Evolutionary conservation across 1,140 invertebrate genomes (phyloP), one percentile per base, ranked within the genome.

Genomic region (Heliconius nattereri): DNA sequence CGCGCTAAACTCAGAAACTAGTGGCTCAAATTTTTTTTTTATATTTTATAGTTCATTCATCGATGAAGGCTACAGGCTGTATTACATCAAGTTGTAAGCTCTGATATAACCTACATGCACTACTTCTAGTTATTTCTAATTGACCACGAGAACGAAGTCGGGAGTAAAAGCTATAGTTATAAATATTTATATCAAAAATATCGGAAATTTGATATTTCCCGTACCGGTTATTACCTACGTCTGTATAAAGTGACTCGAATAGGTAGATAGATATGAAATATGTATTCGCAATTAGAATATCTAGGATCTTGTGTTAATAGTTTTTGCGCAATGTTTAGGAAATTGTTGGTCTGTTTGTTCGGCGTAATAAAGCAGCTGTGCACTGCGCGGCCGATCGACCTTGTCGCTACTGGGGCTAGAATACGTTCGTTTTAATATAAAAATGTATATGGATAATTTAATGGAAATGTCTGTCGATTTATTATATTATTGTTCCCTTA

Each of bases 251-350:
- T 66, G 80, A 78, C 78, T 82, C 49, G 78, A 73, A 60, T 70
- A 77, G 82, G 78, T 78, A 80, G 80, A 80, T 77, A 80, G 83
- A 84, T 84, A 84, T 78, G 77, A 84, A 84, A 81, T 81, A 82
- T 84, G 83, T 84, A 84, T 76, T 80, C 76, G 72, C 83, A 84
- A 84, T 84, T 84, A 84, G 80, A 82, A 84, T 84, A 84, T 84
- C 83, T 84, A 73, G 76, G 78, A 84, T 84, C 83, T 84, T 84
- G 80, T 80, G 80, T 81, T 81, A 81, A 81, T 81, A 78, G 80
- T 81, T 78, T 81, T 81, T 81, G 80, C 80, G 80, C 80, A 81
- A 81, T 66, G 76, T 78, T 83, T 82, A 80, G 78, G 75, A 83
- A 81, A 81, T 78, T 81, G 76, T 78, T 75, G 71, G 76, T 81